phyloP scores from a whole-genome alignment of 2,797 vertebrate species.

The Meriones psammophilus region DNA sequence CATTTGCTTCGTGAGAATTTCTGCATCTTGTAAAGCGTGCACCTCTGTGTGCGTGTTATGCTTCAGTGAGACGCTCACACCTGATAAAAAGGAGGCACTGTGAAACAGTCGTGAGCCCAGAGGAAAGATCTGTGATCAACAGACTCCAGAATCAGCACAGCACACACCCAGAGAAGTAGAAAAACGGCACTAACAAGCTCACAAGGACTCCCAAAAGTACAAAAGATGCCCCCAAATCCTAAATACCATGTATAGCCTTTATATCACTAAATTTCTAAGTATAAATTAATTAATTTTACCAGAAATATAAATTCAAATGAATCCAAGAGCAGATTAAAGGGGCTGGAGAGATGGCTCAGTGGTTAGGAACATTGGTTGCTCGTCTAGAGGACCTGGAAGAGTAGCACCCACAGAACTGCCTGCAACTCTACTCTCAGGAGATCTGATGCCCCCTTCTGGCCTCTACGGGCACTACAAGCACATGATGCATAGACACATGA shows the following conservation, averaged over 20 bases:
- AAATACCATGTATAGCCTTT: background rate
- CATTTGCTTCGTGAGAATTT: background rate
- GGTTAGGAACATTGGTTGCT: background rate
- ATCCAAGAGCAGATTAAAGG: background rate
- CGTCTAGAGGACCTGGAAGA: background rate
- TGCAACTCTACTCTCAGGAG: background rate
- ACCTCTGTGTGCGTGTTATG: background rate
- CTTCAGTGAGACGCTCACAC: conserved; percentile 16
- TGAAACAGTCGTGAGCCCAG: background rate
- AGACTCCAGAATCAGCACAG: background rate
- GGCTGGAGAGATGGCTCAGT: background rate
- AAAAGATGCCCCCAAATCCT: conserved; percentile 8
- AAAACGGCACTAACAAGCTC: background rate
- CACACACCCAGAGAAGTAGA: background rate
- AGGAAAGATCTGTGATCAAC: background rate
- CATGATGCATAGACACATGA: background rate
- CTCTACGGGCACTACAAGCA: background rate
- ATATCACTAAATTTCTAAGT: background rate
- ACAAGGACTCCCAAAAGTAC: background rate
- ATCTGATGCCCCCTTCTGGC: background rate
- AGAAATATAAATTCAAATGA: conserved; percentile 24
- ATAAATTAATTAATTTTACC: background rate
- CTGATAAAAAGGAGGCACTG: background rate
- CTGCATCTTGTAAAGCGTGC: background rate
- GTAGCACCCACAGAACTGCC: background rate